Conservation (phyloP, 2,888 invertebrate genomes). For the Meloe dianella region DNA sequence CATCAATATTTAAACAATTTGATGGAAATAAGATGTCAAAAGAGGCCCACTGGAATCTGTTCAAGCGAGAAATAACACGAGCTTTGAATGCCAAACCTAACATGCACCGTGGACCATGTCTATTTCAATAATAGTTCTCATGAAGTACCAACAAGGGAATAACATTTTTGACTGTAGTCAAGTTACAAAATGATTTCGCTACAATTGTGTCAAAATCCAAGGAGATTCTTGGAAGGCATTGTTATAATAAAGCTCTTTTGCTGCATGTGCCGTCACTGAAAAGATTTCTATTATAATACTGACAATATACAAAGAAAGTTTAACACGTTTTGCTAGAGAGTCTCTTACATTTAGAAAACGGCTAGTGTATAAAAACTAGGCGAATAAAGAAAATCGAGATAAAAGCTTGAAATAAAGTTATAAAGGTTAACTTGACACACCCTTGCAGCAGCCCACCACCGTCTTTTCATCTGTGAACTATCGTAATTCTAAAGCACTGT, state of each 20-base stretch:
- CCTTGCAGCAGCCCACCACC: background rate
- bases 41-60: constrained; percentile 29
- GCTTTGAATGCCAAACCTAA: constrained; percentile 17
- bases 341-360: constrained; percentile 2
- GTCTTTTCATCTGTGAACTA: background rate
- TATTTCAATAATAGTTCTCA: background rate
- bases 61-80: constrained; percentile 42
- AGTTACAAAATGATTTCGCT: background rate
- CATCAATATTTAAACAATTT: no score
- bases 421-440: background rate
- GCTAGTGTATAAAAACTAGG: constrained; percentile 8
- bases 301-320: constrained; percentile 16
- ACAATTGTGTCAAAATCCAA: no score
- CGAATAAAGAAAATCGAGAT: constrained; percentile 25
- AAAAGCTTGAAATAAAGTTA: constrained; percentile 27
- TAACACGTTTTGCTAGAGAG: constrained; percentile 16
- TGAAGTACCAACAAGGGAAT: no score
- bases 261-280: background rate
- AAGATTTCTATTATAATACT: constrained; percentile 16
- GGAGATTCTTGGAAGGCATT: background rate
- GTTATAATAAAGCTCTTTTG: background rate
- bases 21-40: constrained; percentile 43
- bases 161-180: background rate
- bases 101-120: constrained; percentile 20
- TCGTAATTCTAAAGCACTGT: background rate